Evolutionary conservation across 2,888 invertebrate species (phyloP).

Genomic region (Pelosia muscerda): DNA sequence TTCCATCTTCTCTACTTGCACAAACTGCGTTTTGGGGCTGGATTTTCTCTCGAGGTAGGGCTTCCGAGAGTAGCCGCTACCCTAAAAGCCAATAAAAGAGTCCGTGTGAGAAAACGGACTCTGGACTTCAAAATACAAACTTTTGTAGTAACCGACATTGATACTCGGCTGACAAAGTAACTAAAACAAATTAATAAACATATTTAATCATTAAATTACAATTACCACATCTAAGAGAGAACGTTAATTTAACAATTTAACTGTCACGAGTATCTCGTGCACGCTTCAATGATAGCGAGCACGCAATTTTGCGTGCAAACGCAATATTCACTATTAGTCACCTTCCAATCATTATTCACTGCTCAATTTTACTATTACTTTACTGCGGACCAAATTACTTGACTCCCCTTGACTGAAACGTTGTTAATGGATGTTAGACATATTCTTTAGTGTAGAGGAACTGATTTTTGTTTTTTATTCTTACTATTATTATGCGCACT

Average conservation of each 20-base stretch:
- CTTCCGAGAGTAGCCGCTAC: no score
- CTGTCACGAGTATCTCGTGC: constrained; percentile 36
- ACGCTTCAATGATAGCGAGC: constrained; percentile 35
- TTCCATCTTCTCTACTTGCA: no score
- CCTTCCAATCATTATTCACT: constrained; percentile 31
- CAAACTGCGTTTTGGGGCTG: no score
- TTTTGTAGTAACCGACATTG: background rate
- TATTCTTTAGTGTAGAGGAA: background rate
- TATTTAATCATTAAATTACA: background rate
- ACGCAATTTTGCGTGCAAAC: constrained; percentile 60
- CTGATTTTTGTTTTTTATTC: background rate
- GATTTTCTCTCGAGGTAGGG: no score
- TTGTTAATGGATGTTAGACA: background rate
- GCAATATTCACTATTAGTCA: constrained; percentile 33
- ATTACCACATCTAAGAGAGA: constrained; percentile 18
- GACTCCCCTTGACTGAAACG: constrained; percentile 1
- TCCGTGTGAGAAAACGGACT: no score
- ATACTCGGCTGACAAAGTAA: background rate
- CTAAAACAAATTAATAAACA: background rate
- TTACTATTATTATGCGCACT: background rate
- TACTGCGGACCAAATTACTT: constrained; percentile 9
- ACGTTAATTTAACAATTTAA: constrained; percentile 38
- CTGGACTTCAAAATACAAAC: no score
- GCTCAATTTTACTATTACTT: constrained; percentile 24
- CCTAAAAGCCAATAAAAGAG: no score